Evolutionary conservation across 2,888 invertebrate species (phyloP), one percentile per base, ranked within the genome.

Genomic region (Nesidiocoris tenuis): DNA sequence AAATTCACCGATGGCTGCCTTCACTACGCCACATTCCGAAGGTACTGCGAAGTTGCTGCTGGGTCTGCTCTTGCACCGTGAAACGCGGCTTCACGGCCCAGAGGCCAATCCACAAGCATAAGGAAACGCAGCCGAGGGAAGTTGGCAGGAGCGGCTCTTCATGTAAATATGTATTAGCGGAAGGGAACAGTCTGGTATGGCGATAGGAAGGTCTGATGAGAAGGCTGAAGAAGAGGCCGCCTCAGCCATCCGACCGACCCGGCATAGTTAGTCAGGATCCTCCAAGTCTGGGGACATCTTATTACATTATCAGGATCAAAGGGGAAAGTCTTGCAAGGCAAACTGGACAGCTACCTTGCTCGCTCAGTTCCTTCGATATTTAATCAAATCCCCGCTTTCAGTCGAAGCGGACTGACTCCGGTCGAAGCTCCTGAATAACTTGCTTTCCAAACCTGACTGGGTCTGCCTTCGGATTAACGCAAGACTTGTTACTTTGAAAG

Each of bases 401-500:
- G 56, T 54, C 19, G 25, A 66, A 55, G 55, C 9, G 74, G 12
- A 39, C 39, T 17, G 55, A 21, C 55, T n/a, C 18, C 19, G 17
- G 74, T 39, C 39, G 39, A 39, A 39, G 23, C 56, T 74, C 25
- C 57, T 65, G 75, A 68, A 68, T 75, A 75, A 75, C 75, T 75
- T 75, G 66, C 18, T 66, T 59, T 56, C 18, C 39, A 61, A 72
- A 39, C 72, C 12, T 25, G 63, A 22, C 25, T 71, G 63, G 18
- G 22, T 61, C 57, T 59, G 22, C 59, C 66, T 57, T 55, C 57
- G 75, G 75, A 77, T 76, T 77, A 79, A 79, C 79, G 79, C 78
- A 76, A 79, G 79, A 79, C 77, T 79, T 79, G 79, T 71, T 76
- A 77, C 79, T 79, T 79, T 79, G 77, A 79, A 77, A 78, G 22